These are phyloP conservation scores for Periparus ater DNA, from an alignment of 2,797 vertebrate species.

Conservation along the genomic window DNA sequence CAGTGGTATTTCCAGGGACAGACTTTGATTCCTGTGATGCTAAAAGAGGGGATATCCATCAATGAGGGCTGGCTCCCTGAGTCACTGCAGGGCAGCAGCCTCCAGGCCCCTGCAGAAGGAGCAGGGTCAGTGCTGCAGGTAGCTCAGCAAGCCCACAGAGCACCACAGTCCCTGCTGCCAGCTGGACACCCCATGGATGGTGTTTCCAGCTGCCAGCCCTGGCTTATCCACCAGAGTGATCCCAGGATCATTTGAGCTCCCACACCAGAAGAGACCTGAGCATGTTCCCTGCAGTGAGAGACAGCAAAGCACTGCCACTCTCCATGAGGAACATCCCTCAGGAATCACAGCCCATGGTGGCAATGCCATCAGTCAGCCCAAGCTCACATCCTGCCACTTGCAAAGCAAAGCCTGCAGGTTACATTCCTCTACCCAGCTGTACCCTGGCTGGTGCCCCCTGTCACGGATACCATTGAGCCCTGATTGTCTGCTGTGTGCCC, in stretches of 20 bases:
- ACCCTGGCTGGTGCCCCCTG: neutral
- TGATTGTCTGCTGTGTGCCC: rapidly evolving
- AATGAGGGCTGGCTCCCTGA: neutral
- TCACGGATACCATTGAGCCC: neutral
- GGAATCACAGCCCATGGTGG: rapidly evolving
- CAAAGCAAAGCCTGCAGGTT: neutral
- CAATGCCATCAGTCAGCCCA: rapidly evolving
- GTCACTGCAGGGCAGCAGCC: neutral
- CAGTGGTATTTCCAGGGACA: neutral
- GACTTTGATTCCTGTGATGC: neutral
- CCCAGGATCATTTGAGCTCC: neutral
- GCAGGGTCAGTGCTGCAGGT: neutral
- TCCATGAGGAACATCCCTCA: rapidly evolving
- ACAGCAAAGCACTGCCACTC: neutral
- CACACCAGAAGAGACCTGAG: neutral
- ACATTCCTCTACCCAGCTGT: neutral
- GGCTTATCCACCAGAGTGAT: neutral
- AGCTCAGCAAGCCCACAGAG: neutral
- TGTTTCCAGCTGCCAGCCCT: neutral
- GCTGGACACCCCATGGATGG: rapidly evolving
- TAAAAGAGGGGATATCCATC: neutral
- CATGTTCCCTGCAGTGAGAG: neutral
- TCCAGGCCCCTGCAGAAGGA: neutral
- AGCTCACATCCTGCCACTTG: neutral
- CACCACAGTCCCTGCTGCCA: neutral